A percentile compares a stretch with the other conserved stretches of the same genome.
Conservation (phyloP, 2,797 vertebrate species). For the Brotula barbata region DNA sequence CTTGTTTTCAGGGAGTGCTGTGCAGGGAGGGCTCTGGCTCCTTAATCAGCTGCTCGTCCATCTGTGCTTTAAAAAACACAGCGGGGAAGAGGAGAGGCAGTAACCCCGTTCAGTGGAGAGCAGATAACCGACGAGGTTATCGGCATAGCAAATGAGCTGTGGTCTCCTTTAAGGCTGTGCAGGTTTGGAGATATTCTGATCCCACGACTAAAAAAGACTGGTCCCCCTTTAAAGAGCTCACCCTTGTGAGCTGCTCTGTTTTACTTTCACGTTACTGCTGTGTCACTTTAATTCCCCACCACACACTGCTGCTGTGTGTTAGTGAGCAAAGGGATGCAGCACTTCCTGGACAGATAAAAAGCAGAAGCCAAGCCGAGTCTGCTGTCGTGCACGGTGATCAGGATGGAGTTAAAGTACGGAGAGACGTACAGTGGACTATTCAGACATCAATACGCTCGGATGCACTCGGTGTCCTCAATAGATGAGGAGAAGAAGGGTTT, state of each 20-base stretch:
- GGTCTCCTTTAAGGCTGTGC: slow-evolving; percentile 27
- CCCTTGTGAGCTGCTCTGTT: slow-evolving; percentile 72
- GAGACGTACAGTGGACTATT: slow-evolving; percentile 27
- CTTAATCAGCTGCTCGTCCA: slow-evolving; percentile 69
- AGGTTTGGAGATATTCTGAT: slow-evolving; percentile 38
- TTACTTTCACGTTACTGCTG: slow-evolving; percentile 63
- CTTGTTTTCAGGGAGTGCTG: slow-evolving; percentile 39
- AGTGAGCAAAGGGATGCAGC: slow-evolving; percentile 44
- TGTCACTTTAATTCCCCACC: slow-evolving; percentile 71
- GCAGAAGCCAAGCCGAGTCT: slow-evolving; percentile 21
- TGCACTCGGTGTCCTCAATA: slow-evolving; percentile 34
- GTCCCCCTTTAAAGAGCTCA: slow-evolving; percentile 54
- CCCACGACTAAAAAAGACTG: slow-evolving; percentile 52
- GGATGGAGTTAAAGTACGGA: slow-evolving; percentile 25
- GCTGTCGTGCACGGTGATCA: slow-evolving; percentile 47
- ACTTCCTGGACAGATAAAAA: slow-evolving; percentile 43
- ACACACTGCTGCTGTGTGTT: slow-evolving; percentile 37
- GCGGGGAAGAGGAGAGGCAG: slow-evolving; percentile 32
- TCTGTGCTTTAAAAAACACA: slow-evolving; percentile 53
- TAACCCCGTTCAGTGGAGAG: not conserved
- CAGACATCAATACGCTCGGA: slow-evolving; percentile 25
- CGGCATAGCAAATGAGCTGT: slow-evolving; percentile 6
- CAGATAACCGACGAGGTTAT: slow-evolving; percentile 8
- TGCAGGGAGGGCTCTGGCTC: slow-evolving; percentile 43
- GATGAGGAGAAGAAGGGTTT: slow-evolving; percentile 5